Base-by-base conservation (phyloP, 1,140 invertebrate species). In the Phocides pigmalion region DNA sequence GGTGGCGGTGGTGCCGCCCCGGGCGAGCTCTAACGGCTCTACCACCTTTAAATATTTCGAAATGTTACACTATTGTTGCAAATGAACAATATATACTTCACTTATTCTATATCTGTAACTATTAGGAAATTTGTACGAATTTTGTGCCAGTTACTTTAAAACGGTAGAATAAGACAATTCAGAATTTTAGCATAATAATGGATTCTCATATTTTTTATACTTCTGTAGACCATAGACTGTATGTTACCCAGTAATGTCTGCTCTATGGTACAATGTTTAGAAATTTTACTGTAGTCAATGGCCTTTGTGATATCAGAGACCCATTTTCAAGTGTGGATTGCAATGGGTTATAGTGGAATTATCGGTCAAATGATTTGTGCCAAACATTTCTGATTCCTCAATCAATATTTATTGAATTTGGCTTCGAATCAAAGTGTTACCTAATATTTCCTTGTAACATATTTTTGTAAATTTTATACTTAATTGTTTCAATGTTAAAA, bases 131-230 rank as follows among this genome's bases (percentile, higher is more conserved):
- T 78, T 72, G 63, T 80, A 85, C 66, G 82, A 87, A 82, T 81
- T 78, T 81, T 86, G 84, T 88, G 85, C 84, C 85, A 88, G 85
- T 88, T 88, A 84, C 65, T 68, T 64, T 79, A 76, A 81, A 76
- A 72, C 58, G 65, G 53, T 75, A 72, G 51, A 66, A 54, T 67
- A 72, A 70, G 70, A 66, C 46, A 51, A 42, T 50, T 62, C 63
- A 73, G 64, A 66, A 59, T 58, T 42, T 68, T 74, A 84, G 66
- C 69, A 72, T 77, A 73, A 74, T 74, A 46, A 59, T 64, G 62
- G 81, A 82, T 81, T 80, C 69, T 82, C 76, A 82, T 76, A 46
- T 44, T 47, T 20, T 66, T 66, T 70, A 41, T 49, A 28, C 54
- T 37, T 35, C 41, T 39, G 56, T 53, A 9, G 47, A 70, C 76